Evolutionary conservation across 2,113 vertebrate genomes (phyloP), one percentile per base, ranked within the genome.

Genomic region (Helogale parvula): DNA sequence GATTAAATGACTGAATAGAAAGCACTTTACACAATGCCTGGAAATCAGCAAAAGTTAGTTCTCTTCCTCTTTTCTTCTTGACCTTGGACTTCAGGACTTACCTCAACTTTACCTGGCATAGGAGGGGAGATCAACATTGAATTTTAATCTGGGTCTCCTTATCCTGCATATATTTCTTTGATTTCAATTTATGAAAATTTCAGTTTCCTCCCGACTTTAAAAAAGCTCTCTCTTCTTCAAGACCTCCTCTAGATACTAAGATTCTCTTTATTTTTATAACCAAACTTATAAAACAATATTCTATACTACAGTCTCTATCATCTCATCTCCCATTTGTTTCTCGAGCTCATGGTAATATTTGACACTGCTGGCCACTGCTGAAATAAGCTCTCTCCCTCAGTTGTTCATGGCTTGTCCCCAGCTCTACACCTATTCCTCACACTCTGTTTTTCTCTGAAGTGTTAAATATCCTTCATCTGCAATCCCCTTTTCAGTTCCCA

Each of bases 171-270:
- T 41, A 68, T 72, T 72, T 50, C 27, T 89, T 94, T 92, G 29
- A 38, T 33, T 93, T 93, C 16, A 17, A 19, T 19, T 86, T 74
- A 85, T 17, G 68, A 93, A 96, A 9, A 57, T 38, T 38, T 54
- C 45, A 45, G 21, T 17, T 52, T 90, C 52, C 38, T 93, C 60
- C 10, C 47, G 71, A 52, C 82, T 97, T 93, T 45, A n/a, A 35
- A 76, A 93, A 97, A 95, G 35, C 21, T 17, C 12, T 77, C 33
- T 84, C 47, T 83, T 54, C 66, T 86, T 95, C n/a, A 69, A 19
- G 91, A 83, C 15, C 38, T 81, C 15, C 54, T 76, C 52, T 81
- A 52, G 33, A 81, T 86, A 29, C 15, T 68, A 23, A 83, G 27
- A 79, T 72, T 71, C 15, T 65, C 29, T 85, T 81, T 71, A 76